These are phyloP conservation scores for Seriola quinqueradiata DNA, from an alignment of 2,113 vertebrate species.

Conservation along the genomic window DNA sequence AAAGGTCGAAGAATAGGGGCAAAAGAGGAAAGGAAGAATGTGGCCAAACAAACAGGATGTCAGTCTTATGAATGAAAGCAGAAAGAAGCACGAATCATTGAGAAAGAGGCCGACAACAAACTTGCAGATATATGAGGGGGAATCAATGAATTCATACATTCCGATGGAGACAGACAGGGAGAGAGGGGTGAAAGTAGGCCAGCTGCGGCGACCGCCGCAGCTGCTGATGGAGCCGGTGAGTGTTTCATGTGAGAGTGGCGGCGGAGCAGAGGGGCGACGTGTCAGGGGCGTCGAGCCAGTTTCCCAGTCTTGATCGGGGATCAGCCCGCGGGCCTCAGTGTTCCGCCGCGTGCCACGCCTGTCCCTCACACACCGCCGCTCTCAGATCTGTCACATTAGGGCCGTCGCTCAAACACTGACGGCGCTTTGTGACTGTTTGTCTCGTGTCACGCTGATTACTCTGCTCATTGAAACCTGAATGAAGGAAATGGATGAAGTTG, in stretches of 20 bases:
- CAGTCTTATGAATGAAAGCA: conserved; percentile 20
- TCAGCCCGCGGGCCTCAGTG: conserved; percentile 64
- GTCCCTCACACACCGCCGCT: conserved; percentile 73
- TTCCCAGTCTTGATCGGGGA: conserved; percentile 63
- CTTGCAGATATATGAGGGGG: background rate
- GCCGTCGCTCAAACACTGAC: conserved; percentile 67
- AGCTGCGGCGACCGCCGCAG: conserved; percentile 49
- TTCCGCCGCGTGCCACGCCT: conserved; percentile 68
- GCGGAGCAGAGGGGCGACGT: conserved; percentile 58
- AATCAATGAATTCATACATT: conserved; percentile 38
- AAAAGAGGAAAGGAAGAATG: background rate
- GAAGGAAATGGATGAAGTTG: conserved; percentile 30
- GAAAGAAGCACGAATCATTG: background rate
- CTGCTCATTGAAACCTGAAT: conserved; percentile 30
- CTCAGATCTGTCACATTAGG: conserved; percentile 75
- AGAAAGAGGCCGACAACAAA: background rate
- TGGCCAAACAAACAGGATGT: background rate
- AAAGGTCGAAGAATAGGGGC: conserved; percentile 33
- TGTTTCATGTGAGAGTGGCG: conserved; percentile 58
- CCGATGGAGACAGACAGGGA: conserved; percentile 33
- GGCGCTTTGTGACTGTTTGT: conserved; percentile 58
- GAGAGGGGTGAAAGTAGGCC: conserved; percentile 68
- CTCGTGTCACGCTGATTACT: conserved; percentile 47
- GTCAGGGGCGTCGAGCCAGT: conserved; percentile 58
- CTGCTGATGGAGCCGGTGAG: conserved; percentile 49